Percentiles rank a stretch among this genome's conserved stretches.
These are phyloP conservation scores for Steinernema hermaphroditum DNA, from an alignment of 2,888 invertebrate species.

Conservation along the genomic window DNA sequence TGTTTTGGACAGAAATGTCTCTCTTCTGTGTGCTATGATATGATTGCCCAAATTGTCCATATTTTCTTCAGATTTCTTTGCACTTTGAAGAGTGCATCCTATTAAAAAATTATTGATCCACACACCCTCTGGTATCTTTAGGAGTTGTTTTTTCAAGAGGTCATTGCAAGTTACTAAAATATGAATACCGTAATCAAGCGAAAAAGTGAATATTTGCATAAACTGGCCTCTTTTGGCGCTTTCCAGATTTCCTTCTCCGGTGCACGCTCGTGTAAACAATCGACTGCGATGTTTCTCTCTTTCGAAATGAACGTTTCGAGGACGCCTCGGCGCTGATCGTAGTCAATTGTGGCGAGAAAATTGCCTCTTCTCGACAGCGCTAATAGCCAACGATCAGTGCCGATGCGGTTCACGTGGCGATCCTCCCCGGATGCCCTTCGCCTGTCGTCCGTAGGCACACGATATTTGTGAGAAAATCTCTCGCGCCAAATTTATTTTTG, in stretches of 20 bases:
- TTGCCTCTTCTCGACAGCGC: conserved; percentile 4
- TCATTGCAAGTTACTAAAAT: too few species aligned
- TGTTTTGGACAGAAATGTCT: too few species aligned
- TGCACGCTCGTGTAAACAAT: neutral
- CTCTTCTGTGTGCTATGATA: too few species aligned
- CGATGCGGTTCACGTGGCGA: neutral
- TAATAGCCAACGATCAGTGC: conserved; percentile 25
- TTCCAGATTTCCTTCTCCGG: neutral
- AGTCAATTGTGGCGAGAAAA: conserved; percentile 25
- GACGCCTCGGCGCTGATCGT: conserved; percentile 13
- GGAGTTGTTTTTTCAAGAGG: too few species aligned
- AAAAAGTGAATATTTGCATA: too few species aligned
- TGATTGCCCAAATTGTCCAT: too few species aligned
- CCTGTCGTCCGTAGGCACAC: neutral
- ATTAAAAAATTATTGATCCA: too few species aligned
- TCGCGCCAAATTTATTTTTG: conserved; percentile 21
- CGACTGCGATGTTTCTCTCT: neutral
- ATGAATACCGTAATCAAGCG: too few species aligned
- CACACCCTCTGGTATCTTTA: too few species aligned
- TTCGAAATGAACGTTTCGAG: conserved; percentile 23
- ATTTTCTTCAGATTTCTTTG: too few species aligned
- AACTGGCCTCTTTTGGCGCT: too few species aligned
- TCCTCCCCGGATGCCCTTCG: neutral
- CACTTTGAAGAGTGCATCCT: too few species aligned
- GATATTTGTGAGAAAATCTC: conserved; percentile 19